These are phyloP conservation scores for Ametastegia equiseti DNA, from an alignment of 2,888 invertebrate genomes.

Conservation along the genomic window DNA sequence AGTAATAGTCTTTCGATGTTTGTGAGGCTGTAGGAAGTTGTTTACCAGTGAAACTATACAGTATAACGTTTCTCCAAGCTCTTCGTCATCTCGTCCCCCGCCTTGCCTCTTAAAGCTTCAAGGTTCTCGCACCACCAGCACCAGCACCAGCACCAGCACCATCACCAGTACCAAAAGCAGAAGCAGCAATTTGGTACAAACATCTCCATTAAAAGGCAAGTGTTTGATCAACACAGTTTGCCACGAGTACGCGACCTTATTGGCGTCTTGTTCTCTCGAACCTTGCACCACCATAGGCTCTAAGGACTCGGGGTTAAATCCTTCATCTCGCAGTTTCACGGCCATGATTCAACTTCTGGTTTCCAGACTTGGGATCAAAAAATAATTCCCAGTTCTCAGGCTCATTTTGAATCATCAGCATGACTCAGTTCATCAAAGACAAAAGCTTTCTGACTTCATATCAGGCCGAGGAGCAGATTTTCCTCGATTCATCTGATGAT, in stretches of 20 bases:
- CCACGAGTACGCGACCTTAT: slow-evolving; percentile 39
- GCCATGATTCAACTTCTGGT: neutral
- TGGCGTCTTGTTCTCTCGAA: slow-evolving; percentile 11
- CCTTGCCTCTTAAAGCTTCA: neutral
- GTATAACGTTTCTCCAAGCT: neutral
- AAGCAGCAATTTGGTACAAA: slow-evolving; percentile 14
- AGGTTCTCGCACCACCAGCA: slow-evolving; percentile 36
- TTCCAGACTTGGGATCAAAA: neutral
- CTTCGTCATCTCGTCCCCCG: neutral
- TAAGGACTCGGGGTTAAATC: neutral
- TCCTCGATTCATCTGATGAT: neutral
- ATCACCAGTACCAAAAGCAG: too few relatives aligned
- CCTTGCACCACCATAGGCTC: neutral
- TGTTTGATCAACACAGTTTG: slow-evolving; percentile 44
- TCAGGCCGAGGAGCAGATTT: too few relatives aligned
- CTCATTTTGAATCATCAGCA: neutral
- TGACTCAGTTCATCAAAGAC: neutral
- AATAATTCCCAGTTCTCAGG: neutral
- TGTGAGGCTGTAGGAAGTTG: neutral
- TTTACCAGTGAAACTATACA: slow-evolving; percentile 28
- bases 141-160: too few relatives aligned
- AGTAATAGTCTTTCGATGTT: slow-evolving; percentile 1
- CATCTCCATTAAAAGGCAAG: slow-evolving; percentile 46
- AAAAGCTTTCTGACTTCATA: neutral
- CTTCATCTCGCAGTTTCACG: neutral